Base-by-base conservation (phyloP, 1,140 invertebrate genomes). In the Cyphomyrmex costatus region DNA sequence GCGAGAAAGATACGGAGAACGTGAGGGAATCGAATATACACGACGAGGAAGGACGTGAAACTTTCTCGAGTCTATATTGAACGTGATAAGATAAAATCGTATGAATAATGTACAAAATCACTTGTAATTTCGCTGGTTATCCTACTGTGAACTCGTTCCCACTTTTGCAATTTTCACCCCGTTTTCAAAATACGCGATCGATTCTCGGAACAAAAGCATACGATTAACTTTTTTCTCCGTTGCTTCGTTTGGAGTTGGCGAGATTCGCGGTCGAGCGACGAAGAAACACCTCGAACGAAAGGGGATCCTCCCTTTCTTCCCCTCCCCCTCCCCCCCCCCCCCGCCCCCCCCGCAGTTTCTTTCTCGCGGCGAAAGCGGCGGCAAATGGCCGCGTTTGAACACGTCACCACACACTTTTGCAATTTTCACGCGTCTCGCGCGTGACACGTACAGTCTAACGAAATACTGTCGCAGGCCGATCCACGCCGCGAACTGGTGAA, bases 371-470 rank as follows among this genome's bases (percentile, higher is more conserved):
- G 76, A 80, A 84, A 30, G 78, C 79, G 63, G 79, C 86, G 84
- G 84, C 90, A 91, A 92, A 92, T 92, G 90, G 92, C 84, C 87
- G 89, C 87, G 89, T 90, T 89, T 91, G 88, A 92, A 93, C 92
- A 93, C 92, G 92, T 92, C 92, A 93, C 92, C 92, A 92, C 89
- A 88, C 92, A 92, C 91, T 92, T n/a, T n/a, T 79, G 87, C 86
- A 86, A 86, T 24, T 73, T 90, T 88, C 70, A 63, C 63, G 84
- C 79, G 53, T 42, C 36, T 42, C 36, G 58, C 60, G 16, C 46
- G 60, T 14, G 46, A 16, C 49, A 61, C 65, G 70, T 61, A 16
- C n/a, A n/a, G n/a, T n/a, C n/a, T 63, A 51, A 33, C 21, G 4
- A 88, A 27, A 56, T 78, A n/a, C n/a, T n/a, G n/a, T n/a, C n/a